Base-by-base conservation (phyloP, 2,888 invertebrate genomes). In the Cosmia trapezina region DNA sequence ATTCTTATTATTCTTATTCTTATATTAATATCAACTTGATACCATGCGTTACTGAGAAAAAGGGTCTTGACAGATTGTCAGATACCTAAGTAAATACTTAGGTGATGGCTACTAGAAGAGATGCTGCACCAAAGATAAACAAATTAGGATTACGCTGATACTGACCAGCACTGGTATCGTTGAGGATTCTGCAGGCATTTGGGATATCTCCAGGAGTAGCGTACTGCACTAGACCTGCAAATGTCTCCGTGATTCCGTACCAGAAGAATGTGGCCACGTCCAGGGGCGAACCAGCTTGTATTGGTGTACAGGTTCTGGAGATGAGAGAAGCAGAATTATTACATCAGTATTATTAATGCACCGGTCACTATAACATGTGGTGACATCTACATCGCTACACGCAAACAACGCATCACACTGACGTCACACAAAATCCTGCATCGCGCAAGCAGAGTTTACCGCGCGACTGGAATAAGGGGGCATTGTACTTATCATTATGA, bases 201-300 rank as follows among this genome's bases (percentile, higher is more conserved):
- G 91, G 80, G 0, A 95, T 93, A 57, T 92, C 79, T 0, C 92
- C 93, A 0, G 93, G 93, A 0, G 69, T 76, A 0, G 96, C 94
- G 83, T 90, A 91, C 88, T 94, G 95, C 63, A 95, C 95, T 41
- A 96, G 84, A 59, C 88, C 88, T 0, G 95, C 94, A 86, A 96
- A 94, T 0, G 91, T 88, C 80, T 94, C 93, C 49, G 93, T 93
- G 78, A 96, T 91, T 19, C 93, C 93, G 85, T 86, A 94, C 94
- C 94, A 94, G 91, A 91, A 93, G 91, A 96, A 95, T 0, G 95
- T 93, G 4, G 94, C 93, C 19, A 91, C 70, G 87, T 96, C 96
- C 73, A 95, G 85, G 0, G 91, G 88, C 0, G 86, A 83, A 4
- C 86, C 68, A 0, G 89, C 83, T 12, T 91, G 85, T 8, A 96